These are phyloP conservation scores for Muschampia plurimacula DNA, from an alignment of 2,888 invertebrate genomes.

Conservation along the genomic window DNA sequence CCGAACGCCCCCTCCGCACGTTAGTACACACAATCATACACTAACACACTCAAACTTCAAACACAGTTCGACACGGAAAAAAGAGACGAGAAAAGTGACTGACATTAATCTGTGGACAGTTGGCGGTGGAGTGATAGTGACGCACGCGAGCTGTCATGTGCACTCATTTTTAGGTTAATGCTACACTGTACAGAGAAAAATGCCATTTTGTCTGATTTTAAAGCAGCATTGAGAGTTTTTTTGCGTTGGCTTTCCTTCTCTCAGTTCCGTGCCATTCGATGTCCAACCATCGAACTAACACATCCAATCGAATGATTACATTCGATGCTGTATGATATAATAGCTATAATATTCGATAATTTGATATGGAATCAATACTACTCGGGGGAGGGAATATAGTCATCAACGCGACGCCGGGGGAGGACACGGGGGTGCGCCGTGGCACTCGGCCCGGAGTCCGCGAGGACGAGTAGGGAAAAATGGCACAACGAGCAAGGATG, in stretches of 20 bases:
- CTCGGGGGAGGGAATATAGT: conserved; percentile 45
- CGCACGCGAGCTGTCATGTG: too few species aligned
- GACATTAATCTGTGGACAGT: too few species aligned
- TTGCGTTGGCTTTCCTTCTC: neutral
- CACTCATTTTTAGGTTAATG: too few species aligned
- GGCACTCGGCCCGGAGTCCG: conserved; percentile 53
- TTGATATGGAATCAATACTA: neutral
- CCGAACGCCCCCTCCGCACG: conserved; percentile 73
- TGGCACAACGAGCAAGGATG: conserved; percentile 82
- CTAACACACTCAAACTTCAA: conserved; percentile 34
- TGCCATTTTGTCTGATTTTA: too few species aligned
- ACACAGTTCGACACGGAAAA: neutral
- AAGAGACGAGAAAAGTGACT: too few species aligned
- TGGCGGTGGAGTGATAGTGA: too few species aligned
- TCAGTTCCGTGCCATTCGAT: neutral
- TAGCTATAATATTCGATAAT: neutral
- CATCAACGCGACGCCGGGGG: conserved; percentile 60
- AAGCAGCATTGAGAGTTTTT: too few species aligned
- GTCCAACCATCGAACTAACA: neutral
- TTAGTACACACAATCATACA: conserved; percentile 77
- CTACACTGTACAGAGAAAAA: too few species aligned
- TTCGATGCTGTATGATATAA: neutral
- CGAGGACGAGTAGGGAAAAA: conserved; percentile 66
- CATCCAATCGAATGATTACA: neutral
- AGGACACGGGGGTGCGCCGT: conserved; percentile 76